phyloP scores from a whole-genome alignment of 1,140 invertebrate species.

The Zophobas atratus region DNA sequence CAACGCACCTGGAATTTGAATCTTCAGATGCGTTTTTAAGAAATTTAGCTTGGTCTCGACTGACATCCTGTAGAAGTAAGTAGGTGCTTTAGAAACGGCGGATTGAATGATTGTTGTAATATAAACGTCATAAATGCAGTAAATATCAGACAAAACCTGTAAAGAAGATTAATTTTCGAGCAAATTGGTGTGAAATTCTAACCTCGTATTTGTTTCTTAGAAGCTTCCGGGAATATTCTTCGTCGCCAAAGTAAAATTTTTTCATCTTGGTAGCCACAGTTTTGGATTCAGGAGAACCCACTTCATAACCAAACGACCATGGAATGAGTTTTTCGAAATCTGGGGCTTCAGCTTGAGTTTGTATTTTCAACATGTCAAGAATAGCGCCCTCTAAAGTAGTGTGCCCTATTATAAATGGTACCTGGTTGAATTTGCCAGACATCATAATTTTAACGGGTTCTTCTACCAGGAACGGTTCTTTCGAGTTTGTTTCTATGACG shows the following conservation, averaged over 20 bases:
- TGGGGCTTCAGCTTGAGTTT: too few species aligned
- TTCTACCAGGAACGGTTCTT: too few species aligned
- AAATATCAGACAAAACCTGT: slow-evolving; percentile 65
- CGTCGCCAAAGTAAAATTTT: not conserved
- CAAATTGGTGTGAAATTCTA: not conserved
- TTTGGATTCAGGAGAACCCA: slow-evolving; percentile 32
- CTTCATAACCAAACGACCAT: slow-evolving; percentile 44
- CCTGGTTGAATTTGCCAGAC: too few species aligned
- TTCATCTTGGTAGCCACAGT: not conserved
- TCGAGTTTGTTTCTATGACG: too few species aligned
- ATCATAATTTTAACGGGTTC: too few species aligned
- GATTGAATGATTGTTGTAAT: slow-evolving; percentile 33
- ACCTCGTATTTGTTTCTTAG: not conserved
- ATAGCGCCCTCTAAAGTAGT: too few species aligned
- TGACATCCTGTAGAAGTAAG: slow-evolving; percentile 72
- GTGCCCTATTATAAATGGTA: too few species aligned
- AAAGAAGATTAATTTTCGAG: slow-evolving; percentile 44
- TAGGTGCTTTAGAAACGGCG: slow-evolving; percentile 58
- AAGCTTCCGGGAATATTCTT: not conserved
- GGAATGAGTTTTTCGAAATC: slow-evolving; percentile 64
- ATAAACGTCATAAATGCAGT: slow-evolving; percentile 62
- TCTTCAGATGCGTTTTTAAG: slow-evolving; percentile 57
- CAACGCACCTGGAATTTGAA: too few species aligned
- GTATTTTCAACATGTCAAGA: too few species aligned
- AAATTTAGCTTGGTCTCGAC: slow-evolving; percentile 71